Percentiles rank a stretch among this genome's conserved stretches.
These are phyloP conservation scores for Petrocephalus schoutedeni DNA, from an alignment of 2,797 vertebrate species.

Conservation along the genomic window DNA sequence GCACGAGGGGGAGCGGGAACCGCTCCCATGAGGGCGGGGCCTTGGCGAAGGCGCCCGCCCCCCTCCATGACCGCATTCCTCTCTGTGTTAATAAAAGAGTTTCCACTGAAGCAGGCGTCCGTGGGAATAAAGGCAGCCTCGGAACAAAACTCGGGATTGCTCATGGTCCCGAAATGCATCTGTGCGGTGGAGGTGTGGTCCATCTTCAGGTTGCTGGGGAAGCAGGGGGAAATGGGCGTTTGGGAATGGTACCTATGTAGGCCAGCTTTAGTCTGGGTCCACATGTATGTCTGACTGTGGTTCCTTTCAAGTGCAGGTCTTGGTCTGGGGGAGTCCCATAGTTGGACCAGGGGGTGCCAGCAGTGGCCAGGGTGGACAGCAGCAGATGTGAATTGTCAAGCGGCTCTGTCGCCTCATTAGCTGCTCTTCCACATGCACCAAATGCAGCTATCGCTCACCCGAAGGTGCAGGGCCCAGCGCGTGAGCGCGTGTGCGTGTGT, in stretches of 20 bases:
- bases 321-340: background rate
- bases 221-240: background rate
- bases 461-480: slow-evolving; percentile 23
- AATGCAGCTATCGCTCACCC: slow-evolving; percentile 36
- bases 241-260: background rate
- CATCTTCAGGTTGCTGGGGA: background rate
- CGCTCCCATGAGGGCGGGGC: background rate
- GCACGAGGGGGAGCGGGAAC: background rate
- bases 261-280: background rate
- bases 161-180: background rate
- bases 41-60: background rate
- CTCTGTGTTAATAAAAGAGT: background rate
- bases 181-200: background rate
- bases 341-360: slow-evolving; percentile 31
- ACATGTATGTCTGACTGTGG: background rate
- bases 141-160: background rate
- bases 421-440: slow-evolving; percentile 35
- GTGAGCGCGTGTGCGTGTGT: background rate
- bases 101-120: background rate
- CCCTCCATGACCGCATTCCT: background rate
- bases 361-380: slow-evolving; percentile 34
- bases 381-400: slow-evolving; percentile 53
- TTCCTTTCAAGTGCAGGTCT: background rate
- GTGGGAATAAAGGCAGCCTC: background rate
- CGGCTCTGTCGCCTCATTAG: slow-evolving; percentile 42